phyloP scores from a whole-genome alignment of 2,797 vertebrate genomes.

The Gallinago nigripennis region DNA sequence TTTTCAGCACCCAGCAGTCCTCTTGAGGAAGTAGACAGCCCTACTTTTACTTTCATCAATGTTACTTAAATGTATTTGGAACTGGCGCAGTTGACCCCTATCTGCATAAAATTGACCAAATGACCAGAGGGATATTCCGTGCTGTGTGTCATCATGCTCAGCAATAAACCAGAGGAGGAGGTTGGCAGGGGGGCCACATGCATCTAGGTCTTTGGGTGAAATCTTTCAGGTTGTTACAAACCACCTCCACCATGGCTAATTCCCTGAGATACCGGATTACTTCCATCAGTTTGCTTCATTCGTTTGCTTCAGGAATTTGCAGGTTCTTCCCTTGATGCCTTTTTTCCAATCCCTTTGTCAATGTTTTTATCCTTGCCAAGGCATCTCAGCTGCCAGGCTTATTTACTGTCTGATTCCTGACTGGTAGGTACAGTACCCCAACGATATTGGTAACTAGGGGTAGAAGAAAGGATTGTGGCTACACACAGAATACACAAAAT shows the following conservation, averaged over 20 bases:
- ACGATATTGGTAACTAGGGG: neutral
- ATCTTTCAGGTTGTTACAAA: neutral
- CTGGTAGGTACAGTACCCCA: neutral
- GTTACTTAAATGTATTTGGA: neutral
- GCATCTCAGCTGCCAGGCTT: neutral
- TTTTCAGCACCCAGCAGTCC: neutral
- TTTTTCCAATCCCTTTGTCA: neutral
- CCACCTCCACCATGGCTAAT: neutral
- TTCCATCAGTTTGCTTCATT: neutral
- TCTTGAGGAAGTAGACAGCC: neutral
- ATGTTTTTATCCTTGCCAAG: neutral
- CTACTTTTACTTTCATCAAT: neutral
- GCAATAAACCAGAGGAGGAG: neutral
- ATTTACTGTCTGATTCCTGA: neutral
- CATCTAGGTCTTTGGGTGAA: neutral
- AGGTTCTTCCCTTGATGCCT: neutral
- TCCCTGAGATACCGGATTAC: neutral
- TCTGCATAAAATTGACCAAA: neutral
- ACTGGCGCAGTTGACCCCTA: neutral
- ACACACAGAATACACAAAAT: neutral
- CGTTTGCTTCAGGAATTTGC: neutral
- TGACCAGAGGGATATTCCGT: neutral
- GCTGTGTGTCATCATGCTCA: fast-evolving
- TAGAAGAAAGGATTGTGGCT: neutral
- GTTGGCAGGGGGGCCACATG: fast-evolving